Evolutionary conservation across 2,113 vertebrate genomes (phyloP), one percentile per base, ranked within the genome.

Genomic region (Neogale vison): DNA sequence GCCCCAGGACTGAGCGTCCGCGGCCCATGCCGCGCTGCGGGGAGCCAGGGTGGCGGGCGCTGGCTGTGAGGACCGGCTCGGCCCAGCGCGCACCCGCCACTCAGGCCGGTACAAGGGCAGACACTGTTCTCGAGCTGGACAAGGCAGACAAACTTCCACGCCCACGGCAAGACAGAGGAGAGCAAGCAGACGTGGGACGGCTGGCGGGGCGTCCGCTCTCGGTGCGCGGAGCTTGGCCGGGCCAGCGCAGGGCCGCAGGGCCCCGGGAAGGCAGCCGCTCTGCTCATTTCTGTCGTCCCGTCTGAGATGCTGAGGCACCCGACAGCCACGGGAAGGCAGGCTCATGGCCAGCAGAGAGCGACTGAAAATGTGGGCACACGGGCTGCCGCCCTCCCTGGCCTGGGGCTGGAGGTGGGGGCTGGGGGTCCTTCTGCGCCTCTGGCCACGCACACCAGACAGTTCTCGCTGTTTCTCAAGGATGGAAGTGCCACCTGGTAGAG

Each of bases 41-140:
- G 72, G 8, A 45, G 24, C 6, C 39, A 8, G 13, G 6, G 39
- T 4, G 24, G 39, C 2, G 34, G 65, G 65, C 6, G 34, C 7
- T 3, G 1, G 67, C 21, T 39, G 67, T 9, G 14, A 72, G 26
- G 4, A 5, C 36, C 15, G 31, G 39, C 79, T 0, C 7, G 0
- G 20, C 23, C 52, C 2, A 0, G 1, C 1, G 8, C 2, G 1
- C 8, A 21, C 76, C 47, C 6, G 23, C 34, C 61, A 31, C 10
- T 3, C 74, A 36, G 92, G 59, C 61, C 0, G 47, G 26, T 4
- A 18, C 0, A 0, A 4, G 57, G 63, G 45, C 6, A 4, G 52
- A 17, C 10, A 7, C 21, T 0, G 12, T 7, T n/a, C 31, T n/a
- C 8, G 9, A 6, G 23, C 52, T 0, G 1, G 21, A 34, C 1